Evolutionary conservation across 2,888 invertebrate species (phyloP).

Genomic region (Chloromyia formosa): DNA sequence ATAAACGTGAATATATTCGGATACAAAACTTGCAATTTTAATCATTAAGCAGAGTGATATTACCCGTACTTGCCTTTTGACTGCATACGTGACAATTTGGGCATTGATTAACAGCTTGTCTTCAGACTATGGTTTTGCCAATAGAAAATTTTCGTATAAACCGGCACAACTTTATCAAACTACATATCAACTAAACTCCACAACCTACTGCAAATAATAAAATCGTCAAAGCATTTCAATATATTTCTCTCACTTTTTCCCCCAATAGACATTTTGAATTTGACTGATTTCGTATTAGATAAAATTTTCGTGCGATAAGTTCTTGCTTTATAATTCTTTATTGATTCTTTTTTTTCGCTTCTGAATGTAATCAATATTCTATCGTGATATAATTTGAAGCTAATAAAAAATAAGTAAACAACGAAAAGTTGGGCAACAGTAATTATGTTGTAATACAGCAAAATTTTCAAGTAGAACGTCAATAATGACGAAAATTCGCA

Average conservation of each 20-base stretch:
- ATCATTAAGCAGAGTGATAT: too few relatives aligned
- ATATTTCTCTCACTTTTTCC: constrained; percentile 12
- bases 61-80: too few relatives aligned
- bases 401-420: too few relatives aligned
- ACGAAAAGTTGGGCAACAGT: too few relatives aligned
- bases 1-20: too few relatives aligned
- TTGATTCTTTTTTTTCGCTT: too few relatives aligned
- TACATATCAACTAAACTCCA: neutral
- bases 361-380: neutral
- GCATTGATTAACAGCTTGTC: too few relatives aligned
- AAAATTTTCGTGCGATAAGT: constrained; percentile 32
- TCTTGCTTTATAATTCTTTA: neutral
- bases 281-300: constrained; percentile 23
- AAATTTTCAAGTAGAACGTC: neutral
- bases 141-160: too few relatives aligned
- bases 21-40: too few relatives aligned
- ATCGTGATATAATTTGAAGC: neutral
- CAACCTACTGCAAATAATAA: neutral
- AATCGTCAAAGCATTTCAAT: neutral
- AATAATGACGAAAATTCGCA: constrained; percentile 32
- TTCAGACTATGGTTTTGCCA: too few relatives aligned
- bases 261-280: constrained; percentile 13
- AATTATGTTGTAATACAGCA: too few relatives aligned
- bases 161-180: neutral
- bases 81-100: too few relatives aligned